These are phyloP conservation scores for Elmis aenea DNA, from an alignment of 2,888 invertebrate species.

Conservation along the genomic window DNA sequence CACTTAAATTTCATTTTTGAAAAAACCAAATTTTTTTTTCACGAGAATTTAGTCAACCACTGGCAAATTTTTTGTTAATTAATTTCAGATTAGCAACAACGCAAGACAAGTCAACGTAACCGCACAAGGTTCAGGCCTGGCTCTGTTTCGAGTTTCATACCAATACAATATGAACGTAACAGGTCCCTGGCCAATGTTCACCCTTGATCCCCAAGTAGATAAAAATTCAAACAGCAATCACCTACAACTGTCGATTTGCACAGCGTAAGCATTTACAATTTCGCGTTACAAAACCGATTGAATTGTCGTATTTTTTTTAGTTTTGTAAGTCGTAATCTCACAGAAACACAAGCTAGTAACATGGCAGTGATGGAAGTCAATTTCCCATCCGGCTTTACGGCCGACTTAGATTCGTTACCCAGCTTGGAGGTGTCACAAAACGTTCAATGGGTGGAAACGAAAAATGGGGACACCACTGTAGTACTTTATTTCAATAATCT, in stretches of 20 bases:
- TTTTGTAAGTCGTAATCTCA: slow-evolving; percentile 56
- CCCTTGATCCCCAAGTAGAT: slow-evolving; percentile 80
- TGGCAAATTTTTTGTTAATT: neutral
- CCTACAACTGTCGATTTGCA: slow-evolving; percentile 76
- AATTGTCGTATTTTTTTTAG: too few species aligned
- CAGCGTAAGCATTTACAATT: slow-evolving; percentile 52
- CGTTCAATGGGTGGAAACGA: slow-evolving; percentile 64
- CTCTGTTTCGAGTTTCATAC: slow-evolving; percentile 72
- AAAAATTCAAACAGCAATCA: slow-evolving; percentile 71
- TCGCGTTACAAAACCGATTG: too few species aligned
- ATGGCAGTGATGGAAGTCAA: slow-evolving; percentile 88
- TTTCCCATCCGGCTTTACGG: slow-evolving; percentile 86
- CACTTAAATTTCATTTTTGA: neutral
- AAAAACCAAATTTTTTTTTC: too few species aligned
- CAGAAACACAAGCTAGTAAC: slow-evolving; percentile 69
- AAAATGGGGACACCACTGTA: slow-evolving; percentile 60
- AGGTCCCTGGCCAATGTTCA: slow-evolving; percentile 82
- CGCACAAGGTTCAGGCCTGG: slow-evolving; percentile 77
- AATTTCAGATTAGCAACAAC: slow-evolving; percentile 48
- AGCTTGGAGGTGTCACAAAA: slow-evolving; percentile 53
- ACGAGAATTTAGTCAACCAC: too few species aligned
- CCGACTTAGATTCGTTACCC: slow-evolving; percentile 70
- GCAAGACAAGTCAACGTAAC: slow-evolving; percentile 64
- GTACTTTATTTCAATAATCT: slow-evolving; percentile 71
- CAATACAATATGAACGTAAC: slow-evolving; percentile 81